Evolutionary conservation across 2,797 vertebrate species (phyloP), one percentile per base, ranked within the genome.

Genomic region (Galagoides demidoff): DNA sequence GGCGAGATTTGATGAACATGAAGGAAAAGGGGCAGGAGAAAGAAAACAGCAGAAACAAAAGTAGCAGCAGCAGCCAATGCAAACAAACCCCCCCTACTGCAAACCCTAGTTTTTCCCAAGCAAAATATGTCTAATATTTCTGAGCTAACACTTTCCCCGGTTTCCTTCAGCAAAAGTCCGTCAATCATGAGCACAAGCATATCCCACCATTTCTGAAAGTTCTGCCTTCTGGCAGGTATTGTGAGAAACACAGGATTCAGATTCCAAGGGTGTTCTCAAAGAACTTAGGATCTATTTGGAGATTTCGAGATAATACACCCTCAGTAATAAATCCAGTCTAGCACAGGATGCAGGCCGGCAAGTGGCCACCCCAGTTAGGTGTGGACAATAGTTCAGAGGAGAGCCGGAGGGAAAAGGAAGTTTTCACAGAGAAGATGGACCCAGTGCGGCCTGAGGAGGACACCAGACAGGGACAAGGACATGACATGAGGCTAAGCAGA

Each of bases 41-140:
- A 74, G 39, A 70, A 59, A 95, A 85, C 64, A 39, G 43, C 64
- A 83, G 49, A 86, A 91, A 68, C 3, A 29, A 81, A 92, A 87
- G 27, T 16, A 68, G 29, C 29, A 57, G 52, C 39, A 31, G 64
- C 31, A 27, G 52, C 84, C 77, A 86, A 19, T 7, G n/a, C 71
- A 81, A 89, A 68, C 70, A 89, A 79, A 86, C 3, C 12, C 29
- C 39, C 39, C 17, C 8, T 61, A 8, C 2, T 3, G n/a, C 27
- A 78, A 94, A 16, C 25, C 55, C 20, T 39, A 12, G 3, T 77
- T 91, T 92, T 90, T 39, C 61, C 89, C 68, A 83, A 45, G 66
- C 57, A 83, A 90, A 91, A 70, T 11, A 39, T 0, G 11, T 19
- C 2, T 19, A 64, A 23, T 52, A 20, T 63, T 91, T 89, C 76